phyloP scores from a whole-genome alignment of 2,888 invertebrate genomes.

The Tenthredo amoena region DNA sequence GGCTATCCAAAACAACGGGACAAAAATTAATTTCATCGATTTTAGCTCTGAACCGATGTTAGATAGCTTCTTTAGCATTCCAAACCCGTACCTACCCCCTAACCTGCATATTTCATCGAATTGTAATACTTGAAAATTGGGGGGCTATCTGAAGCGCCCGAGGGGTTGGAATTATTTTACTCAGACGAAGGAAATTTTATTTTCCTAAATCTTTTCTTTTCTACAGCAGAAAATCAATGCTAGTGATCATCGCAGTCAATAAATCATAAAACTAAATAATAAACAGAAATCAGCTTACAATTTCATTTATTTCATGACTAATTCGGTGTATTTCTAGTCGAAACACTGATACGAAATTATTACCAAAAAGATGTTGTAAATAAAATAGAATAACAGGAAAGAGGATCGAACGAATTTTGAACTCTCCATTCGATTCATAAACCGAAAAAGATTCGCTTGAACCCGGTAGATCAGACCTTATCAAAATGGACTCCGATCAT shows the following conservation, averaged over 20 bases:
- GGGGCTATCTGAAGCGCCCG: neutral
- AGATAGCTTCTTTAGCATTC: neutral
- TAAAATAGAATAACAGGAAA: too few relatives aligned
- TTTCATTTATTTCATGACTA: too few relatives aligned
- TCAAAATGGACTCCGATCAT: neutral
- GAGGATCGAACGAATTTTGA: too few relatives aligned
- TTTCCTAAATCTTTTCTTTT: neutral
- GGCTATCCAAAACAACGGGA: neutral
- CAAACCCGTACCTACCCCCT: neutral
- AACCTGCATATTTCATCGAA: neutral
- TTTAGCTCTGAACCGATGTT: neutral
- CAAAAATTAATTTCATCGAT: neutral
- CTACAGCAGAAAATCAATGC: too few relatives aligned
- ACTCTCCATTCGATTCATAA: too few relatives aligned
- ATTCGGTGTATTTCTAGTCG: too few relatives aligned
- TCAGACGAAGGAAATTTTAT: neutral
- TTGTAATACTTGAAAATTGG: neutral
- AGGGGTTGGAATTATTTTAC: neutral
- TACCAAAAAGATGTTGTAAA: too few relatives aligned
- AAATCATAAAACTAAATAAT: too few relatives aligned
- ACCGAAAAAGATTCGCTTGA: neutral
- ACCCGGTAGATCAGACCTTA: neutral
- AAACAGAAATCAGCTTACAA: too few relatives aligned
- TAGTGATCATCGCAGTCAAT: too few relatives aligned
- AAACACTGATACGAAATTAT: too few relatives aligned